Base-by-base conservation (phyloP, 2,113 vertebrate genomes). In the Centropus unirufus region DNA sequence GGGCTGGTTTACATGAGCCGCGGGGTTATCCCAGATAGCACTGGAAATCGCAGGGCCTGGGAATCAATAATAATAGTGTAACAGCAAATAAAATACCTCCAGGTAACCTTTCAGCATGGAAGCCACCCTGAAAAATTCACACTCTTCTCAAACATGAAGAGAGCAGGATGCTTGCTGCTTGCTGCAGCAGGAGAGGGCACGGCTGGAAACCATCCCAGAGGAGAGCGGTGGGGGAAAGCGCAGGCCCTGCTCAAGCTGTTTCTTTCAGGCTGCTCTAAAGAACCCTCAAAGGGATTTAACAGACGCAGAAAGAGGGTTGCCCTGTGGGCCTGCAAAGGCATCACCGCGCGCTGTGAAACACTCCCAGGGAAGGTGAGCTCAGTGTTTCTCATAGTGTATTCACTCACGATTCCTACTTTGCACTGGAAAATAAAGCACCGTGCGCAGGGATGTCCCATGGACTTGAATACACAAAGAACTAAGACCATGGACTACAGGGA, bases 341-440 rank as follows among this genome's bases (percentile, higher is more conserved):
- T 22, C 47, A 0, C 36, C 39, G 8, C 68, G 4, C 3, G 0
- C 36, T 11, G 23, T 8, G 0, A 40, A 16, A 30, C 6, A 44
- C 46, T 29, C 32, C 49, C 0, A 1, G 30, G 13, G 51, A 47
- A 44, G 34, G 4, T 0, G 34, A 68, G 14, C 34, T 62, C 47
- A 0, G 29, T 0, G 20, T 9, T 32, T 23, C 67, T 42, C 32
- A 1, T 0, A 1, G 0, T 0, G 59, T 1, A 5, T 12, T 30
- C 5, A 0, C 11, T 2, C 34, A 6, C 1, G 32, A 51, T 49
- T 58, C 75, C n/a, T 26, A 1, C 22, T 42, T 58, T 3, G 4
- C 19, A 0, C 34, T 0, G 36, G 40, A 3, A 63, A 84, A 22
- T 2, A 9, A 66, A 34, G n/a, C 76, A 18, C 14, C 1, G 0